A percentile compares a stretch with the other conserved stretches of the same genome.
These are phyloP conservation scores for Argya squamiceps DNA, from an alignment of 2,797 vertebrate genomes.

Conservation along the genomic window DNA sequence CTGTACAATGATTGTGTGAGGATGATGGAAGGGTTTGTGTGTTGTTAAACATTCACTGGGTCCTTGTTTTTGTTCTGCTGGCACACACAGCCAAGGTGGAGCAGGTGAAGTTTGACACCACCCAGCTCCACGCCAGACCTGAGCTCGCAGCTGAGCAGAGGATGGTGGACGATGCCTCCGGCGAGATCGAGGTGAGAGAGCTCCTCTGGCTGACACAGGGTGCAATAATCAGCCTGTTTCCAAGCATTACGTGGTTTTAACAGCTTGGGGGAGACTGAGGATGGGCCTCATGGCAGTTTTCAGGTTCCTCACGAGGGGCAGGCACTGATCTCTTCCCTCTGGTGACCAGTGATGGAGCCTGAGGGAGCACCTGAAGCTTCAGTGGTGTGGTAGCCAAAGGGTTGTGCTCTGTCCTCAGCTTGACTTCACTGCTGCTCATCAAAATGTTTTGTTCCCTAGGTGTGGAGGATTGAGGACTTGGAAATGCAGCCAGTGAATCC, in stretches of 20 bases:
- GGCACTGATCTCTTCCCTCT: neutral
- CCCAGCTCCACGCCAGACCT: conserved; percentile 86
- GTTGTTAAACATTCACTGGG: neutral
- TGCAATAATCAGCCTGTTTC: neutral
- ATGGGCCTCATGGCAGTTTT: neutral
- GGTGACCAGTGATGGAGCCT: neutral
- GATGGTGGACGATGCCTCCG: conserved; percentile 90
- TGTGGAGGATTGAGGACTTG: conserved; percentile 89
- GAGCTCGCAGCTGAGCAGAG: conserved; percentile 88
- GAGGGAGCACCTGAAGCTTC: neutral
- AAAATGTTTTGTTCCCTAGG: conserved; percentile 61
- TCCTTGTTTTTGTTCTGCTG: neutral
- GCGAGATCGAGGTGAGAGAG: conserved; percentile 81
- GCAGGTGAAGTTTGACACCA: conserved; percentile 88
- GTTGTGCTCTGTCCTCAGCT: neutral
- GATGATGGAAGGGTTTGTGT: neutral
- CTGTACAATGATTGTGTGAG: accelerated
- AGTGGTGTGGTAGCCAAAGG: neutral
- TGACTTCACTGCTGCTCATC: neutral
- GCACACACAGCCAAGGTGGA: conserved; percentile 84
- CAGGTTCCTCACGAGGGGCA: accelerated
- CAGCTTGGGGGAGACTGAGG: neutral
- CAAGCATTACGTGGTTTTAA: neutral
- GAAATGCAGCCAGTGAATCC: conserved; percentile 83
- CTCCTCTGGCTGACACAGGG: neutral